A percentile compares a stretch with the other conserved stretches of the same genome.
These are phyloP conservation scores for Hydroisotoma schaefferi DNA, from an alignment of 2,888 invertebrate genomes.

Conservation along the genomic window DNA sequence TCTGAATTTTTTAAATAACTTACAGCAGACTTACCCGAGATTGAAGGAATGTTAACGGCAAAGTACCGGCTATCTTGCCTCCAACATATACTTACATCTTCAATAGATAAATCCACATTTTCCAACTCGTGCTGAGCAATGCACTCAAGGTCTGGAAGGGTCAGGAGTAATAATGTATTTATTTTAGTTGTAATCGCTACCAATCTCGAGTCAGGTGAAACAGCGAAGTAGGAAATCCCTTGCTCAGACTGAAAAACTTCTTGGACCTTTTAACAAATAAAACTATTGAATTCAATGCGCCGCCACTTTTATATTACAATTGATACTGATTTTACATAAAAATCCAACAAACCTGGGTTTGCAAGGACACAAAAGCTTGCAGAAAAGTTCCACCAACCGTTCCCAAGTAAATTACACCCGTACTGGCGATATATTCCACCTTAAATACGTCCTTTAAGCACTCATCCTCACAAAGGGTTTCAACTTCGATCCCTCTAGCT, in stretches of 20 bases:
- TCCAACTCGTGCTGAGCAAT: constrained; percentile 22
- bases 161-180: constrained; percentile 33
- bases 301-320: no score
- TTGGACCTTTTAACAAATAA: constrained; percentile 22
- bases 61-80: constrained; percentile 43
- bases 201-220: constrained; percentile 43
- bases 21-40: constrained; percentile 4
- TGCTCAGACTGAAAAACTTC: constrained; percentile 45
- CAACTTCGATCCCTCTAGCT: neutral
- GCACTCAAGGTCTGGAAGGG: constrained; percentile 41
- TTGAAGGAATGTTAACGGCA: constrained; percentile 31
- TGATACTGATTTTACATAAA: no score
- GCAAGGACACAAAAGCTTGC: constrained; percentile 14
- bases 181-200: constrained; percentile 38
- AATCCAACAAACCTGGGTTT: neutral
- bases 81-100: constrained; percentile 28
- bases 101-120: constrained; percentile 11
- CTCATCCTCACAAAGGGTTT: constrained; percentile 19
- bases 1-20: constrained; percentile 1
- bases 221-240: constrained; percentile 39
- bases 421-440: constrained; percentile 29
- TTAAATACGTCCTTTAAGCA: constrained; percentile 21
- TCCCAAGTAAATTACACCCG: constrained; percentile 27
- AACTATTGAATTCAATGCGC: neutral
- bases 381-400: constrained; percentile 29